Conservation (phyloP, 2,888 invertebrate species). For the Diachrysia chrysitis region DNA sequence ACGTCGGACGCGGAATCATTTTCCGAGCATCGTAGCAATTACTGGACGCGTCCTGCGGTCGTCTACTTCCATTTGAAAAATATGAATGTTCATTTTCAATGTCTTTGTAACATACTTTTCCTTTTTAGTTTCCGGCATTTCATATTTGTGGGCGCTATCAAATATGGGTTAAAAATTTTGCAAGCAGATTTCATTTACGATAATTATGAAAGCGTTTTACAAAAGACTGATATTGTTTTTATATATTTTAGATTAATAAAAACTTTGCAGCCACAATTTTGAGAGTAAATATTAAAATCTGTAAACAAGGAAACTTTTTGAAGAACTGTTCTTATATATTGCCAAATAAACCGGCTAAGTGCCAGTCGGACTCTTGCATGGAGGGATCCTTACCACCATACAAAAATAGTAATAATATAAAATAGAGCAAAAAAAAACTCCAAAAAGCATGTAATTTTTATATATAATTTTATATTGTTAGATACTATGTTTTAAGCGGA, state of each 20-base stretch:
- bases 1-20: constrained; percentile 32
- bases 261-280: background rate
- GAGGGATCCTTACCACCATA: no score
- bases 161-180: background rate
- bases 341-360: no score
- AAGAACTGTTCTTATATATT: background rate
- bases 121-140: background rate
- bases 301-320: background rate
- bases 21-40: constrained; percentile 29
- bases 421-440: no score
- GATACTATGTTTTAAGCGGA: no score
- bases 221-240: background rate
- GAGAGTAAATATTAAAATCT: background rate
- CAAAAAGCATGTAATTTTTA: no score
- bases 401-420: no score
- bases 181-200: background rate
- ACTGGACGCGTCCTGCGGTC: constrained; percentile 12
- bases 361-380: no score
- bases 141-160: background rate
- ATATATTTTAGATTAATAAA: background rate
- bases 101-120: background rate
- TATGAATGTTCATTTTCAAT: constrained; percentile 5
- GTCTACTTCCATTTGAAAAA: constrained; percentile 17
- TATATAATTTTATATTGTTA: no score
- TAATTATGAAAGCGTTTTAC: background rate